phyloP scores from a whole-genome alignment of 1,140 invertebrate species.

The Camponotus vicinus region DNA sequence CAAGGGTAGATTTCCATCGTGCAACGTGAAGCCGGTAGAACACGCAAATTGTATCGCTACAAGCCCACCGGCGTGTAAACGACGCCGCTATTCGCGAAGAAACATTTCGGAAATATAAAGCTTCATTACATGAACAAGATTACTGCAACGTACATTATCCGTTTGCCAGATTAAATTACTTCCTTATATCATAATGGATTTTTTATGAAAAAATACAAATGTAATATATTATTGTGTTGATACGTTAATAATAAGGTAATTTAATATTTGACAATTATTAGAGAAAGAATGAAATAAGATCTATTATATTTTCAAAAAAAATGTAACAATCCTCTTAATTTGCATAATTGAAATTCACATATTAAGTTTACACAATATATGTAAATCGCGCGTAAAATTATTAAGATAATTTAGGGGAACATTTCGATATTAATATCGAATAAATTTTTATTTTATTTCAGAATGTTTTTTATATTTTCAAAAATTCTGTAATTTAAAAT shows the following conservation, averaged over 20 bases:
- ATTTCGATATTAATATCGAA: too few relatives aligned
- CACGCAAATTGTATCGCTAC: slow-evolving; percentile 46
- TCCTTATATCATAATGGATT: slow-evolving; percentile 37
- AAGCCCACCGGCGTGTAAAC: slow-evolving; percentile 42
- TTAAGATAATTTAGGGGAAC: too few relatives aligned
- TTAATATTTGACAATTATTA: neutral
- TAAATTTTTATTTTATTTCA: too few relatives aligned
- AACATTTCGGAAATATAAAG: slow-evolving; percentile 57
- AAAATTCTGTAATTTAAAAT: too few relatives aligned
- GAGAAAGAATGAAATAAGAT: too few relatives aligned
- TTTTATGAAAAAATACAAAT: neutral
- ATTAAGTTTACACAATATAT: neutral
- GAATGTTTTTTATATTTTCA: too few relatives aligned
- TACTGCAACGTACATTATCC: slow-evolving; percentile 38
- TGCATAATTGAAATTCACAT: neutral
- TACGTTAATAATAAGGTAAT: slow-evolving; percentile 32
- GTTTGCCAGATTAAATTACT: slow-evolving; percentile 42
- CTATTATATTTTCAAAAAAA: neutral
- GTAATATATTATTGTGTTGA: slow-evolving; percentile 25
- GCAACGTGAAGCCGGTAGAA: slow-evolving; percentile 22
- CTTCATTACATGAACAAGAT: slow-evolving; percentile 50
- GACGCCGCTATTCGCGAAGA: slow-evolving; percentile 33
- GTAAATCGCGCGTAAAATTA: neutral
- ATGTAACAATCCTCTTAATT: neutral
- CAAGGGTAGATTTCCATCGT: slow-evolving; percentile 37